A percentile compares a stretch with the other conserved stretches of the same genome.
Evolutionary conservation across 2,113 vertebrate genomes (phyloP).

Genomic region (Oenanthe oenanthe): DNA sequence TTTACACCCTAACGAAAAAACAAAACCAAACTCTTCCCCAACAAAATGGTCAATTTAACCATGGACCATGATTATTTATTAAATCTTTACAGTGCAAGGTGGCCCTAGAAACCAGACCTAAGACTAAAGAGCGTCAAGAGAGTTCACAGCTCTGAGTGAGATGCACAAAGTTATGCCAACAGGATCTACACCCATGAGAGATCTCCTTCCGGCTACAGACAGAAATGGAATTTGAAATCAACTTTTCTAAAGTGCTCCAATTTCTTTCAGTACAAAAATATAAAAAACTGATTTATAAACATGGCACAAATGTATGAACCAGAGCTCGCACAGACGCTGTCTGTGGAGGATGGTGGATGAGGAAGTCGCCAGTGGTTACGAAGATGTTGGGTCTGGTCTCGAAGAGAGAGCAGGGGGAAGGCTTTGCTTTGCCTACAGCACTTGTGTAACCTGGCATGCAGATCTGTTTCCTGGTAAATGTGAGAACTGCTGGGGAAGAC

Average conservation of each 20-base stretch:
- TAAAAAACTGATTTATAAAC: conserved; percentile 53
- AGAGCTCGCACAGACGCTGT: not conserved
- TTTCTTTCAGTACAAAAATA: conserved; percentile 61
- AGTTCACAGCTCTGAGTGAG: conserved; percentile 29
- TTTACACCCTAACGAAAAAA: conserved; percentile 52
- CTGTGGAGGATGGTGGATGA: not conserved
- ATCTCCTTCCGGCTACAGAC: not conserved
- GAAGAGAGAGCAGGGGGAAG: not conserved
- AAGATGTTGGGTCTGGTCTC: conserved; percentile 5
- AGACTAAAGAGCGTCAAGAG: conserved; percentile 14
- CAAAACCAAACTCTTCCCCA: not conserved
- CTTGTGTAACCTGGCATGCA: not conserved
- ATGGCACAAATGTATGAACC: conserved; percentile 41
- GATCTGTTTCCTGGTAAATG: not conserved
- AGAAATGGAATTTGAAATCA: not conserved
- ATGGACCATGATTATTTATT: conserved; percentile 15
- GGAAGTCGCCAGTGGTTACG: not conserved
- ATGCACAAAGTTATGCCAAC: not conserved
- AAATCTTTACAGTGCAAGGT: conserved; percentile 32
- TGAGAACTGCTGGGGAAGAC: conserved; percentile 49
- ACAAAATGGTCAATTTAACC: not conserved
- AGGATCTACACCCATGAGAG: not conserved
- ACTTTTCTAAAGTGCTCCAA: conserved; percentile 71
- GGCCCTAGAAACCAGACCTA: conserved; percentile 30
- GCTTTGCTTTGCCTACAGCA: not conserved